phyloP scores from a whole-genome alignment of 2,888 invertebrate species.

The Campaea margaritaria region DNA sequence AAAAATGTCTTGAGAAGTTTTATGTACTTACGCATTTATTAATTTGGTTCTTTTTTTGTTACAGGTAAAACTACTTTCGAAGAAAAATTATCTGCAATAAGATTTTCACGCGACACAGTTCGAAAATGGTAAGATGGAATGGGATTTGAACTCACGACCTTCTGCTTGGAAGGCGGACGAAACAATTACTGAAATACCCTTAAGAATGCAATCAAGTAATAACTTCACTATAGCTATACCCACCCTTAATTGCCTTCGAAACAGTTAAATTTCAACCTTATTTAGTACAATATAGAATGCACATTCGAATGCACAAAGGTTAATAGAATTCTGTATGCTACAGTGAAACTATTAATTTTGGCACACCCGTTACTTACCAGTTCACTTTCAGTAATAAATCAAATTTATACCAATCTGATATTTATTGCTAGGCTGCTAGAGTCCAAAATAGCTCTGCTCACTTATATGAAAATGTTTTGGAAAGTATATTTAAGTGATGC shows the following conservation, averaged over 20 bases:
- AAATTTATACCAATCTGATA: conserved; percentile 15
- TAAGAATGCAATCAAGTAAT: conserved; percentile 25
- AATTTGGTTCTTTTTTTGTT: conserved; percentile 20
- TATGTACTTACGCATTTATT: too few relatives aligned
- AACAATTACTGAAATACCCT: conserved; percentile 19
- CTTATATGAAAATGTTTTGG: not conserved
- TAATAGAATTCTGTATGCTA: conserved; percentile 19
- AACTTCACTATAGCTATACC: conserved; percentile 14
- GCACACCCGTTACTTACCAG: conserved; percentile 37
- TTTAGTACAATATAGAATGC: not conserved
- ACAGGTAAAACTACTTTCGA: conserved; percentile 23
- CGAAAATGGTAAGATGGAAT: too few relatives aligned
- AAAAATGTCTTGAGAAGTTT: too few relatives aligned
- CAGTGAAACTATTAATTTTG: conserved; percentile 37
- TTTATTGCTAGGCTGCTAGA: conserved; percentile 17
- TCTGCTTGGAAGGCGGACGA: too few relatives aligned
- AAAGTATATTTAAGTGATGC: conserved; percentile 3
- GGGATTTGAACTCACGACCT: too few relatives aligned
- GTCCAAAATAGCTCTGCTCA: conserved; percentile 22
- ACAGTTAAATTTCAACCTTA: conserved; percentile 17
- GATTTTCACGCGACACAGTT: not conserved
- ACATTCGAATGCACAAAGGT: conserved; percentile 4
- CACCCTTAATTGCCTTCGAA: not conserved
- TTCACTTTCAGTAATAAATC: conserved; percentile 4
- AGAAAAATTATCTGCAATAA: too few relatives aligned